phyloP scores from a whole-genome alignment of 2,113 vertebrate genomes.

The Chlorocebus sabaeus region DNA sequence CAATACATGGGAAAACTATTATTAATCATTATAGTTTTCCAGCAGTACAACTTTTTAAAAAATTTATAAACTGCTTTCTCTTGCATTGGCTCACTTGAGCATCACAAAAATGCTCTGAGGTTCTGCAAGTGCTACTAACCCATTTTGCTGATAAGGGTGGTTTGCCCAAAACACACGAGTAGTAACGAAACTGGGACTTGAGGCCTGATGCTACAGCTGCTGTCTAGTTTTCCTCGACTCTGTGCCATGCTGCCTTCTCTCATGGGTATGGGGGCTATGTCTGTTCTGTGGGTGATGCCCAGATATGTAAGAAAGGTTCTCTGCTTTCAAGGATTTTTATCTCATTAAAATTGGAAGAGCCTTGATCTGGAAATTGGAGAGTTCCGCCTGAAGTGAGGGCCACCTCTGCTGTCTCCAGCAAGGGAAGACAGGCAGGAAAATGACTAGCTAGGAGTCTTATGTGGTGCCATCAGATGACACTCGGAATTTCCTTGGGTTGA shows the following conservation, averaged over 20 bases:
- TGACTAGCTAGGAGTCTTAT: background rate
- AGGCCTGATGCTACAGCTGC: background rate
- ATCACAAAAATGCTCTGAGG: background rate
- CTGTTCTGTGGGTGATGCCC: background rate
- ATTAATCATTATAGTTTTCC: background rate
- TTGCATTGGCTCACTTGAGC: background rate
- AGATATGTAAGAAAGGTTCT: background rate
- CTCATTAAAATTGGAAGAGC: background rate
- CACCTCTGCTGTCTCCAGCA: background rate
- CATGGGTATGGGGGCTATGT: background rate
- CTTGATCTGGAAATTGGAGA: background rate
- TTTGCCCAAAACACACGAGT: background rate
- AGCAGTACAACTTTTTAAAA: background rate
- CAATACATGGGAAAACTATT: background rate
- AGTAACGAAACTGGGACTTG: background rate
- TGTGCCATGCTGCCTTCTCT: background rate
- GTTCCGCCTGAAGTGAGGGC: background rate
- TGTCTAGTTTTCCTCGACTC: background rate
- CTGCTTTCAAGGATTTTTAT: background rate
- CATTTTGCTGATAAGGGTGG: background rate
- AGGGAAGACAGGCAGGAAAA: background rate
- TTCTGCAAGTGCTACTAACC: background rate
- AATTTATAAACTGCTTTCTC: background rate
- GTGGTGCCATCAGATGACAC: constrained; percentile 26
- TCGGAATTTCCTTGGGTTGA: constrained; percentile 37